Percentiles rank a stretch among this genome's conserved stretches.
Conservation (phyloP, 2,888 invertebrate species). For the Rutpela maculata region DNA sequence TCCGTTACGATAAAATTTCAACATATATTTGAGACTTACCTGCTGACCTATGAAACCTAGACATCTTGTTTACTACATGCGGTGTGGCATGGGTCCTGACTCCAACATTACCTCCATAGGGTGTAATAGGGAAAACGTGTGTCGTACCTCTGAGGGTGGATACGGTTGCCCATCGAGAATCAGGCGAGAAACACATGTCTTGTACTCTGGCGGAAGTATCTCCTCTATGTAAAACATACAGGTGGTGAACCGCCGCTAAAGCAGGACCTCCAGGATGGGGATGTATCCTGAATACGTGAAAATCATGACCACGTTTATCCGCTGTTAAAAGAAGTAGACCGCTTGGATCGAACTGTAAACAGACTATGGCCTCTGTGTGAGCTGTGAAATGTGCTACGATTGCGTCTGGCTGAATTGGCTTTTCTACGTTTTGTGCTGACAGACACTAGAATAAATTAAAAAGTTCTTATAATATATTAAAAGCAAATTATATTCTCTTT, state of each 20-base stretch:
- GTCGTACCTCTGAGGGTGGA: conserved; percentile 97
- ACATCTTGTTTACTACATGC: conserved; percentile 94
- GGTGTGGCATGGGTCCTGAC: conserved; percentile 96
- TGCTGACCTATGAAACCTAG: conserved; percentile 95
- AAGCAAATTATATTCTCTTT: too few species aligned
- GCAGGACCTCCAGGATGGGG: conserved; percentile 90
- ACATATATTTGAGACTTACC: conserved; percentile 69
- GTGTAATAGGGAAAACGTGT: conserved; percentile 97
- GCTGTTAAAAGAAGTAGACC: conserved; percentile 93
- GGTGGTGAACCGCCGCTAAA: conserved; percentile 93
- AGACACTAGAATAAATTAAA: conserved; percentile 42
- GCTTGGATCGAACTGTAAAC: conserved; percentile 92
- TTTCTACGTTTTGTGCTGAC: conserved; percentile 54
- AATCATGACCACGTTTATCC: conserved; percentile 94
- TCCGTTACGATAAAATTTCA: not conserved
- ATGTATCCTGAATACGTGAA: conserved; percentile 95
- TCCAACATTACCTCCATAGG: conserved; percentile 94
- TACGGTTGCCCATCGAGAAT: conserved; percentile 97
- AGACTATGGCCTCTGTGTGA: conserved; percentile 91
- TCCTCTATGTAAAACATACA: conserved; percentile 95
- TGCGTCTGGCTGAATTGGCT: conserved; percentile 78
- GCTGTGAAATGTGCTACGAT: conserved; percentile 92
- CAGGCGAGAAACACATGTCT: conserved; percentile 93
- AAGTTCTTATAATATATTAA: not conserved
- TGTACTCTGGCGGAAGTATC: conserved; percentile 97